Evolutionary conservation across 2,797 vertebrate genomes (phyloP), one percentile per base, ranked within the genome.

Genomic region (Momotus momota): DNA sequence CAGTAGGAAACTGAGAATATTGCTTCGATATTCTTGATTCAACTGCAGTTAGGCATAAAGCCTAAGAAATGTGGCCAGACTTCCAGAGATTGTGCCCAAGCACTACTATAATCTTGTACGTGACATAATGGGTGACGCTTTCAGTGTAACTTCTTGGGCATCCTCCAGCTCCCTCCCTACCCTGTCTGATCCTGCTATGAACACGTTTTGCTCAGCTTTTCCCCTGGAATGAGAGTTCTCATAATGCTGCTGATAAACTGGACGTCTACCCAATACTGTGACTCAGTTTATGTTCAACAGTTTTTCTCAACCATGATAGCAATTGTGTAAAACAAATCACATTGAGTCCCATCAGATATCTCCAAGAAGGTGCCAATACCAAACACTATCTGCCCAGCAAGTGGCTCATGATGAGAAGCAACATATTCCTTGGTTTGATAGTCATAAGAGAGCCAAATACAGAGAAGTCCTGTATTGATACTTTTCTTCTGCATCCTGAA

Each of bases 391-490:
- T 55, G 48, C 16, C 38, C 35, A 45, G 9, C 73, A 74, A 64
- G 38, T 80, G 49, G 8, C 14, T 55, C 1, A 0, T 0, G 0
- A 27, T 38, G 46, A 82, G 21, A 49, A 81, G 55, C 33, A 1
- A 9, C 54, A 21, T 57, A 6, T 25, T 61, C 5, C 4, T 20
- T 41, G 48, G 22, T 52, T 23, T 57, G n/a, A 33, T 19, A 73
- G 21, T 29, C n/a, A 23, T 38, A 33, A 58, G 22, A 74, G 11
- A 69, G 20, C 7, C 33, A 45, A 55, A 55, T 38, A 38, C 3
- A 8, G 19, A 48, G 15, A 19, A 73, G 18, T 9, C 16, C 22
- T 54, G 55, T 82, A 25, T 23, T 49, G 48, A 10, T 61, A 61
- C 16, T 38, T 55, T 16, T 45, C 27, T 58, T 58, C n/a, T 35